These are phyloP conservation scores for Sitta europaea DNA, from an alignment of 2,113 vertebrate genomes.

Conservation along the genomic window DNA sequence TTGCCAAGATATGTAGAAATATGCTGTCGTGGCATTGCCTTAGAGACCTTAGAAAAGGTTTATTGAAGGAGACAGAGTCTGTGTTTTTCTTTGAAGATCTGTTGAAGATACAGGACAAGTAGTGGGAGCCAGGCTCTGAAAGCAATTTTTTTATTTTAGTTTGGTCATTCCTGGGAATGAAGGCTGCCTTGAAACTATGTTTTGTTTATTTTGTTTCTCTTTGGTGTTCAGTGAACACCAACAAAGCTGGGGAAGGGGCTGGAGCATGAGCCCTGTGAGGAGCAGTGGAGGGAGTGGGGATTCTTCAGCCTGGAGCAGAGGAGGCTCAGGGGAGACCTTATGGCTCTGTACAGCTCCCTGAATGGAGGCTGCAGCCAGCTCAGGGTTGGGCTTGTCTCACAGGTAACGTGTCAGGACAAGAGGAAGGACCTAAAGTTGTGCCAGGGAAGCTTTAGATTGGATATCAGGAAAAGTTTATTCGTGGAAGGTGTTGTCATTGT, in stretches of 20 bases:
- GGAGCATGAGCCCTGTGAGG: background rate
- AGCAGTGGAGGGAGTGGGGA: background rate
- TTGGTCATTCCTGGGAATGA: background rate
- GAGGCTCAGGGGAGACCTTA: background rate
- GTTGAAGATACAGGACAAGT: background rate
- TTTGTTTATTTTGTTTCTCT: background rate
- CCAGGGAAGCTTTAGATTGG: background rate
- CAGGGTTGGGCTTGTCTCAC: background rate
- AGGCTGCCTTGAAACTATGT: background rate
- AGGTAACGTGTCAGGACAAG: background rate
- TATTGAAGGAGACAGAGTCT: background rate
- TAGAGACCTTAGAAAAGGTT: background rate
- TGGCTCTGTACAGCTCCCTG: background rate
- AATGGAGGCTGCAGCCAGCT: background rate
- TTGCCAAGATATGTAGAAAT: background rate
- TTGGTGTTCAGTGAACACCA: background rate
- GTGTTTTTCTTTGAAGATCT: background rate
- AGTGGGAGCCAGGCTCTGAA: background rate
- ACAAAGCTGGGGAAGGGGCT: background rate
- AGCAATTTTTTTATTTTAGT: background rate
- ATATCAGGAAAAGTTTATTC: background rate
- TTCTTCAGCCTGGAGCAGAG: background rate
- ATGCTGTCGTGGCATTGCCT: fast-evolving
- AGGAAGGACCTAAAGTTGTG: background rate
- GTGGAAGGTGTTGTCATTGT: background rate